These are phyloP conservation scores for Rhodeus uyekii DNA, from an alignment of 2,797 vertebrate species.

Conservation along the genomic window DNA sequence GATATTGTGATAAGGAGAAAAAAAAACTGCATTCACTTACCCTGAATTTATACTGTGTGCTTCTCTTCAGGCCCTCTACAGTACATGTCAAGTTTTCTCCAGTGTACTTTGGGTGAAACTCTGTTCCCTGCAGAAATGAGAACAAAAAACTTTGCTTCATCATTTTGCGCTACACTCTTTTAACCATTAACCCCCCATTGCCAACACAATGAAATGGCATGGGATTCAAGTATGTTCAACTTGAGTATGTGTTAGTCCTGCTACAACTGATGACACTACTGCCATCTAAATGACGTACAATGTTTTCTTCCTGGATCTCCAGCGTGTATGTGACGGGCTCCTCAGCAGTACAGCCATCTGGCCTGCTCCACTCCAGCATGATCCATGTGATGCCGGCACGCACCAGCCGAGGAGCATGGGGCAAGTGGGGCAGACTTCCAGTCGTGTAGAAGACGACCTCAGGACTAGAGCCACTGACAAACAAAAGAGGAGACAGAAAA, in stretches of 20 bases:
- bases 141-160: not conserved
- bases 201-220: not conserved
- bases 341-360: constrained; percentile 87
- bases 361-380: constrained; percentile 90
- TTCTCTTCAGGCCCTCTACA: constrained; percentile 97
- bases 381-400: constrained; percentile 95
- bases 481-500: not conserved
- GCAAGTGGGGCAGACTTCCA: constrained; percentile 90
- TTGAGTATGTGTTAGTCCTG: not conserved
- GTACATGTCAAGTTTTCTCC: constrained; percentile 98
- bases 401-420: constrained; percentile 88
- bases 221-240: not conserved
- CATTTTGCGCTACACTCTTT: no score
- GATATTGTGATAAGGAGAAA: not conserved
- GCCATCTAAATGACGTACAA: constrained; percentile 73
- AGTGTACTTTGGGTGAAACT: constrained; percentile 98
- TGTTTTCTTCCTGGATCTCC: constrained; percentile 95
- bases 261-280: not conserved
- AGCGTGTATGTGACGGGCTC: constrained; percentile 91
- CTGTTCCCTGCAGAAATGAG: constrained; percentile 78
- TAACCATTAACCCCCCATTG: no score
- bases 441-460: constrained; percentile 92
- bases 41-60: constrained; percentile 99
- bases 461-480: constrained; percentile 88
- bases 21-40: constrained; percentile 71